These are phyloP conservation scores for Alloplasta piceator DNA, from an alignment of 2,888 invertebrate species.

Conservation along the genomic window DNA sequence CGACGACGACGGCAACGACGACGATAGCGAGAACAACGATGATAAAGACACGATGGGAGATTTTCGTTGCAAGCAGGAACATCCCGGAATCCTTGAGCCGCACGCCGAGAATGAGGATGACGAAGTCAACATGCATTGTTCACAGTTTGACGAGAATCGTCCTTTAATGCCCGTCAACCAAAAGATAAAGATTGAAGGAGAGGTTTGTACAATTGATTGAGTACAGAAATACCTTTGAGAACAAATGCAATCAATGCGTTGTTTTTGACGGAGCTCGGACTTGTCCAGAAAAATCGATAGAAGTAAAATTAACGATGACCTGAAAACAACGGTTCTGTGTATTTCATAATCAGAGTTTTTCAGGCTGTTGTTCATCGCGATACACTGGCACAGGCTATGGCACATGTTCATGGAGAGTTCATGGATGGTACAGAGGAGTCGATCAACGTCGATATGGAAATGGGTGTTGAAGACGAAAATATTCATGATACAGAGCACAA, in stretches of 20 bases:
- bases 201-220: conserved; percentile 33
- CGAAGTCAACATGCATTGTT: too few relatives aligned
- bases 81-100: too few relatives aligned
- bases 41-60: too few relatives aligned
- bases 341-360: conserved; percentile 15
- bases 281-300: neutral
- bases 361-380: conserved; percentile 71
- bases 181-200: conserved; percentile 69
- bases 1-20: too few relatives aligned
- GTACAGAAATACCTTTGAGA: neutral
- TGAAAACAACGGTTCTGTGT: neutral
- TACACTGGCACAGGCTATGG: conserved; percentile 78
- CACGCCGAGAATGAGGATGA: too few relatives aligned
- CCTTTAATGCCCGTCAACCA: conserved; percentile 56
- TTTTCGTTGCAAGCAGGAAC: too few relatives aligned
- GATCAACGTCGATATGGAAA: conserved; percentile 76
- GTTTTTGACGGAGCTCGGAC: neutral
- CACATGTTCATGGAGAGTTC: conserved; percentile 78
- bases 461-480: conserved; percentile 72
- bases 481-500: conserved; percentile 54
- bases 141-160: too few relatives aligned
- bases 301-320: neutral
- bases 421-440: conserved; percentile 72
- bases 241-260: neutral
- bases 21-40: too few relatives aligned